A percentile compares a stretch with the other conserved stretches of the same genome.
Conservation (phyloP, 1,140 invertebrate species). For the Lepidotrigona ventralis region DNA sequence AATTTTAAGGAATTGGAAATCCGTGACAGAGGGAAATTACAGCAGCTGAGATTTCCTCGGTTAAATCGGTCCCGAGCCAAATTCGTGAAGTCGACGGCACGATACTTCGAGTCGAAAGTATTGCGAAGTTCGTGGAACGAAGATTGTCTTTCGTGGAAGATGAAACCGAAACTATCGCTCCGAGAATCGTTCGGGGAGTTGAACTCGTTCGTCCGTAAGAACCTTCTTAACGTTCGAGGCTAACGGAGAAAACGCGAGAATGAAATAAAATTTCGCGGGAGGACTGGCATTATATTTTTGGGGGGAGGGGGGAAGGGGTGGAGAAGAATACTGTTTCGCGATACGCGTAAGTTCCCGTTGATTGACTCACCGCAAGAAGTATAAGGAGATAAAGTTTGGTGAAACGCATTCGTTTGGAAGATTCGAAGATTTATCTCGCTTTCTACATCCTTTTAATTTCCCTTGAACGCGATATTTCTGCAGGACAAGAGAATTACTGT, state of each 20-base stretch:
- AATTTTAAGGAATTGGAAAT: neutral
- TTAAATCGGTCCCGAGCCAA: neutral
- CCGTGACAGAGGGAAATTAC: neutral
- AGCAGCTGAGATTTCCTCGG: too few species aligned
- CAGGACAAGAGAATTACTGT: neutral
- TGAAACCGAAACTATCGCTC: too few species aligned
- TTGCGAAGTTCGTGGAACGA: too few species aligned
- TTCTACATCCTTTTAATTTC: neutral
- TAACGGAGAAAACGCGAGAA: too few species aligned
- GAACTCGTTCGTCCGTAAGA: too few species aligned
- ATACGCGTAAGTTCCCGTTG: neutral
- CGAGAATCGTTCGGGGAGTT: too few species aligned
- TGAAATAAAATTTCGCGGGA: neutral
- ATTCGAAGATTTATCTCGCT: neutral
- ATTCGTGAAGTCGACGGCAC: neutral
- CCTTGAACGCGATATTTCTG: too few species aligned
- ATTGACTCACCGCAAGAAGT: neutral
- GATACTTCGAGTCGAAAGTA: too few species aligned
- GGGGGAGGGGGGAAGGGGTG: too few species aligned
- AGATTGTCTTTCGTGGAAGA: too few species aligned
- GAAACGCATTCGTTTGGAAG: neutral
- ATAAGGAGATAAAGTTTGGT: neutral
- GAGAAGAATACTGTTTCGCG: neutral
- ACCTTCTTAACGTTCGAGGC: neutral
- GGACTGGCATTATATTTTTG: neutral